Evolutionary conservation across 37 sponge, comb jelly and placozoan species (phyloP), one percentile per base, ranked within the genome.

Genomic region (Ephydatia muelleri): DNA sequence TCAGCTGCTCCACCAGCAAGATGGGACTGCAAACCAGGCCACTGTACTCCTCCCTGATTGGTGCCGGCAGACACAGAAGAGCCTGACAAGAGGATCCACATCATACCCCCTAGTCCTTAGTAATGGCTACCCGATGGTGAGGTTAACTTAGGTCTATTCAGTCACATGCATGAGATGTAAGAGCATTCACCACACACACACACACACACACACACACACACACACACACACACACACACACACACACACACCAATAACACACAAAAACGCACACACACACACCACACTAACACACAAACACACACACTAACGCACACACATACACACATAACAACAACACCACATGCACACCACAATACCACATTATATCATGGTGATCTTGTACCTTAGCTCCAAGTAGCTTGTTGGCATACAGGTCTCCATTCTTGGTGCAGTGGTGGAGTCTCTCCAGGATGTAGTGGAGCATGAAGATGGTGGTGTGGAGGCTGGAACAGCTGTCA

Each of bases 1-100:
- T 77, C 64, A 97, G 87, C 85, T 97, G 96, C 39, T 97, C 98
- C 40, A 95, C 80, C 31, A 97, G 85, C 38, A 90, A 70, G 14
- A 81, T 23, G 29, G 96, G 93, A 14, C 84, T 70, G 37, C 29
- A 39, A 31, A 95, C 35, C 38, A 97, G 80, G 21, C 35, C 49
- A 33, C 79, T 49, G 67, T 92, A 97, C 67, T 90, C 65, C 23
- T 39, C 33, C 2, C 85, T 43, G 34, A 70, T 66, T 14, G 35
- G 21, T 19, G 40, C 40, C 21, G 95, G 95, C 22, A 97, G 79
- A 71, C 91, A 85, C 14, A 90, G 72, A 26, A 97, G 75, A 30
- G 92, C 92, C 96, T 95, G 80, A 2, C 6, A 6, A 43, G 43
- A 43, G 43, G 43, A 43, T 9, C 3, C 43, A 43, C 43, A 43